These are phyloP conservation scores for Anthoptus insignis DNA, from an alignment of 2,888 invertebrate species.

Conservation along the genomic window DNA sequence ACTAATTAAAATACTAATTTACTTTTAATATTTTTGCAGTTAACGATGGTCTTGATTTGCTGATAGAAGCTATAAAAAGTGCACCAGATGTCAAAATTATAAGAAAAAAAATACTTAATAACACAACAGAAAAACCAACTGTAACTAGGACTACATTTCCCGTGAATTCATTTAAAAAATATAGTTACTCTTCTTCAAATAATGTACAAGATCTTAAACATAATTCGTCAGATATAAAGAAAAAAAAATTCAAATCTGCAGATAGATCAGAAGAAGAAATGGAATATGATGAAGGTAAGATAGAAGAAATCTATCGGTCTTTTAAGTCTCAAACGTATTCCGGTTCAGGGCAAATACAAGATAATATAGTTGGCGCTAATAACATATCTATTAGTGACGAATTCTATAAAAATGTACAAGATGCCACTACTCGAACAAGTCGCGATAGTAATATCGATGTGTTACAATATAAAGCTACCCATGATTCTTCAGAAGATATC, in stretches of 20 bases:
- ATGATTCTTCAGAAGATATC: not conserved
- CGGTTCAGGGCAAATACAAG: constrained; percentile 23
- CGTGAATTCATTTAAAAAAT: not conserved
- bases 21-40: constrained; percentile 18
- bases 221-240: not conserved
- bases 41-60: constrained; percentile 70
- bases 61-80: constrained; percentile 74
- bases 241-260: constrained; percentile 1
- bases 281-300: constrained; percentile 40
- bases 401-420: not conserved
- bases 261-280: constrained; percentile 25
- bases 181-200: not conserved
- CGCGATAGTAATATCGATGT: not conserved
- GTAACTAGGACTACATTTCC: not conserved
- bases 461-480: not conserved
- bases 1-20: constrained; percentile 5
- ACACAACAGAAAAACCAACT: not conserved
- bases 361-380: not conserved
- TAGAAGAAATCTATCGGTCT: constrained; percentile 19
- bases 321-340: constrained; percentile 19
- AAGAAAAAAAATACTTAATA: constrained; percentile 49
- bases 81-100: constrained; percentile 71
- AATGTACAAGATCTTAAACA: not conserved
- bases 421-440: not conserved
- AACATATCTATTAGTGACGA: not conserved